Percentiles rank a stretch among this genome's conserved stretches.
phyloP scores from a whole-genome alignment of 1,140 invertebrate species.

The Nautilus pompilius region DNA sequence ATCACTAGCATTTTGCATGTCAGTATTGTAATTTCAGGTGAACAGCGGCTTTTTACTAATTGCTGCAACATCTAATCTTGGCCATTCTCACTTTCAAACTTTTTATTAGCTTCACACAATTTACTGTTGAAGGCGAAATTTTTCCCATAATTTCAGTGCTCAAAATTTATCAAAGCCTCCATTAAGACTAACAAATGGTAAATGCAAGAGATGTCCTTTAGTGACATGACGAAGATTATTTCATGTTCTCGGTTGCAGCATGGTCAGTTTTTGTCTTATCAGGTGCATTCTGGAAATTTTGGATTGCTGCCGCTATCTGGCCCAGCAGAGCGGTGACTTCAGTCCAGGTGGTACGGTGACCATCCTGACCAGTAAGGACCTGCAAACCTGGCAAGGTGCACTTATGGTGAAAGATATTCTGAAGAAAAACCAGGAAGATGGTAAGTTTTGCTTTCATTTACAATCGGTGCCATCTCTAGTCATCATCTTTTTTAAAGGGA shows the following conservation, averaged over 20 bases:
- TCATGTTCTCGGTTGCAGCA: too few relatives aligned
- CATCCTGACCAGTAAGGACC: conserved; percentile 17
- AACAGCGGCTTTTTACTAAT: too few relatives aligned
- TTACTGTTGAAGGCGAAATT: not conserved
- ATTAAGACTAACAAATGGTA: too few relatives aligned
- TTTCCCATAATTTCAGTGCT: too few relatives aligned
- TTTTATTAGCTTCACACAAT: not conserved
- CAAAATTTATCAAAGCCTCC: too few relatives aligned
- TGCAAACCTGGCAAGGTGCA: conserved; percentile 12
- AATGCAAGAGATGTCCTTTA: too few relatives aligned
- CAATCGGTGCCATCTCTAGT: too few relatives aligned
- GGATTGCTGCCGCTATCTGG: conserved; percentile 69
- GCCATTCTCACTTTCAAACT: not conserved
- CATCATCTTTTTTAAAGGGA: not conserved
- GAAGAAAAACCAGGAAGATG: conserved; percentile 25
- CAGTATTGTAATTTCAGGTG: too few relatives aligned
- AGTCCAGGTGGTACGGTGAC: conserved; percentile 27
- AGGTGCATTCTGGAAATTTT: conserved; percentile 68
- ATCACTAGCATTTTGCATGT: too few relatives aligned
- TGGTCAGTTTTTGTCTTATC: conserved; percentile 28
- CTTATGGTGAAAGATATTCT: conserved; percentile 23
- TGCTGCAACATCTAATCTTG: too few relatives aligned
- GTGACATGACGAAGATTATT: too few relatives aligned
- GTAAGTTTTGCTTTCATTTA: conserved; percentile 10
- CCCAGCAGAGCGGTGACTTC: conserved; percentile 57